A percentile compares a stretch with the other conserved stretches of the same genome.
Evolutionary conservation across 1,140 invertebrate genomes (phyloP).

Genomic region (Samia ricini): DNA sequence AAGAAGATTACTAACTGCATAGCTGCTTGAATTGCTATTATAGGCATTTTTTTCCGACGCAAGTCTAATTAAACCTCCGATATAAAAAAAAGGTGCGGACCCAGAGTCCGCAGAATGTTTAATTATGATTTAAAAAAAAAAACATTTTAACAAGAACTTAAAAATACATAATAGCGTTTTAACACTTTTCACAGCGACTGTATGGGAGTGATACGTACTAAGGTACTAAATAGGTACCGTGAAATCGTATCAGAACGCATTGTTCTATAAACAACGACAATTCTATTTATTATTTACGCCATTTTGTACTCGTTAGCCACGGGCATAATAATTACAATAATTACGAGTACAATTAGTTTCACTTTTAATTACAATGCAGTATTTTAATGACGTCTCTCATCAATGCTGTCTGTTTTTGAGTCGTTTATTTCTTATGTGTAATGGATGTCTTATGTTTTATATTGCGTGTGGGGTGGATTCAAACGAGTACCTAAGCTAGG

Average conservation of each 20-base stretch:
- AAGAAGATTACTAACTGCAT: too few relatives aligned
- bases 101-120: too few relatives aligned
- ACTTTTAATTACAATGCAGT: slow-evolving; percentile 3
- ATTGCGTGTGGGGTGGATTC: too few relatives aligned
- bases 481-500: too few relatives aligned
- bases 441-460: too few relatives aligned
- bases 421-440: too few relatives aligned
- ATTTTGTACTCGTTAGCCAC: slow-evolving; percentile 1
- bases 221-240: not conserved
- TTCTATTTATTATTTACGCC: slow-evolving; percentile 3
- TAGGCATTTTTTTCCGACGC: too few relatives aligned
- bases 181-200: slow-evolving; percentile 12
- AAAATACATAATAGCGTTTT: slow-evolving; percentile 3
- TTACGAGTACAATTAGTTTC: slow-evolving; percentile 5
- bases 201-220: slow-evolving; percentile 15
- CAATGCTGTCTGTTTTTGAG: not conserved
- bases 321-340: not conserved
- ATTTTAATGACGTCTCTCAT: not conserved
- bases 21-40: too few relatives aligned
- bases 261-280: slow-evolving; percentile 3
- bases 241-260: slow-evolving; percentile 7
- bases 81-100: too few relatives aligned
- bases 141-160: too few relatives aligned
- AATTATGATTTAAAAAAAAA: too few relatives aligned
- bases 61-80: too few relatives aligned